Base-by-base conservation (phyloP, 2,888 invertebrate genomes). In the Cryptocephalus moraei region DNA sequence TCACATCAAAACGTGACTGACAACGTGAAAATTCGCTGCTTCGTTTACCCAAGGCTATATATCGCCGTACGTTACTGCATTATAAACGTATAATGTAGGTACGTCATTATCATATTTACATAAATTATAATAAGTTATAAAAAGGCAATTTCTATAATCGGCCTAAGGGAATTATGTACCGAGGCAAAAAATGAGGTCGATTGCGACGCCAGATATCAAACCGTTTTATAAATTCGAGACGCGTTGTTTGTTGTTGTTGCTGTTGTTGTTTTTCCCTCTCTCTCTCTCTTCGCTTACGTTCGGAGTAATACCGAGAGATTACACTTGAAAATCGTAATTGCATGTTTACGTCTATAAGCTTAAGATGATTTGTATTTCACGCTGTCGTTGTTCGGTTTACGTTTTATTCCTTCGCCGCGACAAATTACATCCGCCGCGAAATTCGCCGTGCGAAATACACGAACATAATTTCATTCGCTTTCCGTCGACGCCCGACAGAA, bases 61-160 rank as follows among this genome's bases (percentile, higher is more conserved):
- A 22, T 59, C 56, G 50, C 46, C 50, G 57, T 59, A 55, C 22
- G 22, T 22, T 22, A 22, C 61, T 56, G 56, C 62, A 62, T 62
- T 62, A 60, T 60, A 60, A 60, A 58, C 57, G 54, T 61, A 63
- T 63, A 62, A 62, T 62, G 60, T 56, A 22, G 22, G 22, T 22
- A 60, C 62, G 61, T 62, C 59, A 68, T 70, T 69, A 69, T 65
- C 64, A 62, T 66, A 70, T 69, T 69, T 68, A 67, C 68, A 69
- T 70, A 70, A 69, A 70, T 70, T 70, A 70, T 62, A 64, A 66
- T 64, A 66, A 60, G 59, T 64, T 64, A 61, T 62, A 63, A 63
- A 63, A 57, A 62, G 39, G 44, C 53, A 53, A 53, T 55, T 49
- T 40, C 36, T 34, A 33, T 43, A 43, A 43, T 43, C 33, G 43